phyloP scores from a whole-genome alignment of 2,888 invertebrate genomes.

The Epirrhoe alternata region DNA sequence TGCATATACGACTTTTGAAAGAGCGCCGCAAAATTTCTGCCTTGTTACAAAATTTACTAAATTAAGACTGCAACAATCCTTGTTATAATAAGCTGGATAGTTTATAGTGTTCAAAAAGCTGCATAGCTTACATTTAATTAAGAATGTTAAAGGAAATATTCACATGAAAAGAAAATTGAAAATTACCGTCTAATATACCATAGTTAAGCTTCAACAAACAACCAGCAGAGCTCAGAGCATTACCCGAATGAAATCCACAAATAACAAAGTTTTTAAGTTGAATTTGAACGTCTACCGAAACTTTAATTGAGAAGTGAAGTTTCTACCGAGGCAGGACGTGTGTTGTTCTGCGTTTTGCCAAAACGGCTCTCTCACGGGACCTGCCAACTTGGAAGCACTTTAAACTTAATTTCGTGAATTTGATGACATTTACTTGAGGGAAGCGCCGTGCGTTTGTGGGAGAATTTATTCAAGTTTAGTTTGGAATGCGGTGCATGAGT shows the following conservation, averaged over 20 bases:
- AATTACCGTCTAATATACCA: neutral
- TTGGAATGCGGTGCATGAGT: slow-evolving; percentile 18
- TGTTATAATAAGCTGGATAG: slow-evolving; percentile 19
- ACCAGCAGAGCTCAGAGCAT: slow-evolving; percentile 33
- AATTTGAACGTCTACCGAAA: slow-evolving; percentile 41
- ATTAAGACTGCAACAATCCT: slow-evolving; percentile 34
- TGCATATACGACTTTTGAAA: slow-evolving; percentile 56
- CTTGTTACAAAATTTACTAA: slow-evolving; percentile 50
- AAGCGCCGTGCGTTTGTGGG: slow-evolving; percentile 43
- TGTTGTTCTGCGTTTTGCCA: slow-evolving; percentile 49
- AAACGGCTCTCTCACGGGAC: slow-evolving; percentile 56
- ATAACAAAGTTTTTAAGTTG: slow-evolving; percentile 42
- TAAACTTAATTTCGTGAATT: slow-evolving; percentile 66
- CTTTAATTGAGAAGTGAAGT: slow-evolving; percentile 49
- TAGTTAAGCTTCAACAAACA: slow-evolving; percentile 3
- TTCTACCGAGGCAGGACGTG: slow-evolving; percentile 51
- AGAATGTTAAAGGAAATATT: neutral
- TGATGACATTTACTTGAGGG: slow-evolving; percentile 47
- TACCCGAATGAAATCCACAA: slow-evolving; percentile 39
- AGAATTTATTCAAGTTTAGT: slow-evolving; percentile 25
- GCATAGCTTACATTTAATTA: neutral
- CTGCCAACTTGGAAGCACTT: slow-evolving; percentile 56
- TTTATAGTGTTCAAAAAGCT: neutral
- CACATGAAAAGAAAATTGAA: neutral
- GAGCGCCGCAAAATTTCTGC: slow-evolving; percentile 53